Evolutionary conservation across 1,140 invertebrate species (phyloP).

Genomic region (Aphaenogaster rudis): DNA sequence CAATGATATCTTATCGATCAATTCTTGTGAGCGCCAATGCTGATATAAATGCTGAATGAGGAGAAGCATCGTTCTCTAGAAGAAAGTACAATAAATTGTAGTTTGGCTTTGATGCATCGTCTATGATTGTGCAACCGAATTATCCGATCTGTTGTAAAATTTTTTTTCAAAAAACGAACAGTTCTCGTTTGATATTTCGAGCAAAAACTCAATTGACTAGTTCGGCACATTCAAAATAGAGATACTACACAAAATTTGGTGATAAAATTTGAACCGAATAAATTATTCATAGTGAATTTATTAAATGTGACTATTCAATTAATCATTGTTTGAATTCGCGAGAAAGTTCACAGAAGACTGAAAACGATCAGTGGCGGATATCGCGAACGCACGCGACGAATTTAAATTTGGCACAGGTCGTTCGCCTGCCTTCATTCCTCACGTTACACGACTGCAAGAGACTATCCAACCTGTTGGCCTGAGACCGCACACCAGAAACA

Average conservation of each 20-base stretch:
- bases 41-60: not conserved
- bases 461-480: conserved; percentile 73
- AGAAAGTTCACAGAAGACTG: not conserved
- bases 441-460: conserved; percentile 64
- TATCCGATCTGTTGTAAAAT: not conserved
- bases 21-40: not conserved
- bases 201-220: not conserved
- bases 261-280: not conserved
- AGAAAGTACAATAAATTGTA: not conserved
- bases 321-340: not conserved
- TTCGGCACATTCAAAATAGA: not conserved
- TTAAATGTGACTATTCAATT: not conserved
- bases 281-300: conserved; percentile 18
- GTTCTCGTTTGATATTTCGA: not conserved
- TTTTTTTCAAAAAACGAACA: not conserved
- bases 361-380: not conserved
- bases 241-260: not conserved
- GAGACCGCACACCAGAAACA: conserved; percentile 57
- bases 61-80: not conserved
- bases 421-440: conserved; percentile 46
- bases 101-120: not conserved
- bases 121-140: not conserved
- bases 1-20: not conserved
- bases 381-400: conserved; percentile 52
- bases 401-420: conserved; percentile 72